These are phyloP conservation scores for Amazona vittata DNA, from an alignment of 2,113 vertebrate species.

Conservation along the genomic window DNA sequence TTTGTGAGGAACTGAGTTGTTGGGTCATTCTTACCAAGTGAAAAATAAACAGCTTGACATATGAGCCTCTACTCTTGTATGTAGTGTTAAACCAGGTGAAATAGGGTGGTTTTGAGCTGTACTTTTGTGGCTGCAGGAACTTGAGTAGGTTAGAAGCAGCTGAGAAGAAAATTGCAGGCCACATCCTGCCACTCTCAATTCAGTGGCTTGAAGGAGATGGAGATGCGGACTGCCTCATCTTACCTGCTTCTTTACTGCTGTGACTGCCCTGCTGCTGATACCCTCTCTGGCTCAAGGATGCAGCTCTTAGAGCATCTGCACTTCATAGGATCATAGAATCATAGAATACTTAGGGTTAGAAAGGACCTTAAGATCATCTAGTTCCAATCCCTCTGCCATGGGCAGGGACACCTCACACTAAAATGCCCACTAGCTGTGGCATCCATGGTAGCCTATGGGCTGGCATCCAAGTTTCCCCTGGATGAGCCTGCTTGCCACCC, in stretches of 20 bases:
- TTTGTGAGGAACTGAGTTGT: conserved; percentile 1
- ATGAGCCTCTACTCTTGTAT: background rate
- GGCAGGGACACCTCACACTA: too few species aligned
- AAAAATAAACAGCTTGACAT: conserved; percentile 59
- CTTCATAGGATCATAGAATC: background rate
- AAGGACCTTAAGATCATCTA: too few species aligned
- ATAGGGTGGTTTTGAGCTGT: background rate
- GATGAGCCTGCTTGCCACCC: background rate
- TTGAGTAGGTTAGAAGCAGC: background rate
- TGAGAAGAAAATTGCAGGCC: background rate
- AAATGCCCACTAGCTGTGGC: background rate
- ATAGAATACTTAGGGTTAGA: too few species aligned
- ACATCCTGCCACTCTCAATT: background rate
- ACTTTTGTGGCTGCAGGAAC: background rate
- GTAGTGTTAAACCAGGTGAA: background rate
- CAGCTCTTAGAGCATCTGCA: background rate
- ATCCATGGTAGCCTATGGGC: background rate
- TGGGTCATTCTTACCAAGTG: conserved; percentile 39
- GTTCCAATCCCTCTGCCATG: too few species aligned
- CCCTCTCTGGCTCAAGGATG: background rate
- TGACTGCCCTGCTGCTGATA: background rate
- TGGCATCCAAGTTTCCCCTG: background rate
- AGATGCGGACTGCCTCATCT: background rate
- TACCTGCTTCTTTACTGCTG: background rate
- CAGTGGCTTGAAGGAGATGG: background rate